Percentiles rank a stretch among this genome's conserved stretches.
These are phyloP conservation scores for Otocyon megalotis DNA, from an alignment of 2,113 vertebrate genomes.

Conservation along the genomic window DNA sequence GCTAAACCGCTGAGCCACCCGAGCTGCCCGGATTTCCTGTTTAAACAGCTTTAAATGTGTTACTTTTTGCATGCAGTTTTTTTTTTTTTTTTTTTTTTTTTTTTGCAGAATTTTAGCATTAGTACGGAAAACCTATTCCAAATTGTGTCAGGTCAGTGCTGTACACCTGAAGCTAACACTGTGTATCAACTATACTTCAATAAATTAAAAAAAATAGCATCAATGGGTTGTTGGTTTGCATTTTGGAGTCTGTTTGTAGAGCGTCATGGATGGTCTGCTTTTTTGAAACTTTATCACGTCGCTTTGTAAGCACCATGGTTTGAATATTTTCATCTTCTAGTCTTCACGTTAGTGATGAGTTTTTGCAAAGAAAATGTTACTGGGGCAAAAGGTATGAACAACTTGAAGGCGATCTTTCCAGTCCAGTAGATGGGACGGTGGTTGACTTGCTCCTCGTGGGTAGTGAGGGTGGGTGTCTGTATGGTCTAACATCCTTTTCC, in stretches of 20 bases:
- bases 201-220: neutral
- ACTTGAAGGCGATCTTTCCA: conserved; percentile 33
- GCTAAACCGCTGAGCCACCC: no score
- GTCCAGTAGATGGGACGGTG: neutral
- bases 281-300: neutral
- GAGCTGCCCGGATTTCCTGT: neutral
- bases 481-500: neutral
- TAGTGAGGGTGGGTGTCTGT: neutral
- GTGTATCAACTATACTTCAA: neutral
- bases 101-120: neutral
- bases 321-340: conserved; percentile 52
- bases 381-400: neutral
- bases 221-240: neutral
- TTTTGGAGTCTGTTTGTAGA: neutral
- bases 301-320: conserved; percentile 1
- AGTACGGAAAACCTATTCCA: neutral
- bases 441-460: conserved; percentile 28
- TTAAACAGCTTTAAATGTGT: neutral
- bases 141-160: neutral
- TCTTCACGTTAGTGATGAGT: conserved; percentile 14
- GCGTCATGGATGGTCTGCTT: neutral
- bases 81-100: no score
- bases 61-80: neutral
- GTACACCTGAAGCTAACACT: neutral
- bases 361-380: conserved; percentile 48